phyloP scores from a whole-genome alignment of 2,888 invertebrate genomes.

The Meta bourneti region DNA sequence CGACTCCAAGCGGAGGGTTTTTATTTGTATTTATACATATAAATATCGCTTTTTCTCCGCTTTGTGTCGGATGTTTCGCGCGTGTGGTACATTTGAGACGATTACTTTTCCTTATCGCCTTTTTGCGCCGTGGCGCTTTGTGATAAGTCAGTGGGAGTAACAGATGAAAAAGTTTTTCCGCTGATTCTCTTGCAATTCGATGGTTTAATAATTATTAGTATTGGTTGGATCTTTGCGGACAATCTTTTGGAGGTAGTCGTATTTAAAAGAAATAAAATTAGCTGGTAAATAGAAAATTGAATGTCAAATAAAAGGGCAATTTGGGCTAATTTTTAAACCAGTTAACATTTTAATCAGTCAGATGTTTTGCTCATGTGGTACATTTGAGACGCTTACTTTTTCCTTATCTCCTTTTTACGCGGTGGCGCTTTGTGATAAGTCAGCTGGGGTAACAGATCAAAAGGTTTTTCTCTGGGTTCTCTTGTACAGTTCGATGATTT shows the following conservation, averaged over 20 bases:
- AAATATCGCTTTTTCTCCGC: constrained; percentile 42
- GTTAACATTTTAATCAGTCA: neutral
- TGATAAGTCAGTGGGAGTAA: constrained; percentile 25
- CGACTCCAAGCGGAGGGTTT: constrained; percentile 32
- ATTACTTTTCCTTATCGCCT: constrained; percentile 33
- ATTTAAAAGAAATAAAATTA: no score
- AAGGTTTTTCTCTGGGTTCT: neutral
- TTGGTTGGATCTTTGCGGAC: no score
- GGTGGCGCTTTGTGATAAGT: constrained; percentile 22
- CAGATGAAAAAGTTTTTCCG: neutral
- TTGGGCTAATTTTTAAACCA: no score
- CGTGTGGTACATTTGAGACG: constrained; percentile 25
- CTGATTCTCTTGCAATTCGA: no score
- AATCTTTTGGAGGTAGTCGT: no score
- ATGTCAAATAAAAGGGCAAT: no score
- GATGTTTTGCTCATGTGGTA: constrained; percentile 7
- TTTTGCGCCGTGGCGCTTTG: constrained; percentile 14
- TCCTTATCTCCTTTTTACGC: constrained; percentile 26
- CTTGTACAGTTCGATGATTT: no score
- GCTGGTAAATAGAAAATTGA: no score
- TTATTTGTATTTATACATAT: constrained; percentile 58
- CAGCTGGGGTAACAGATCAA: constrained; percentile 4
- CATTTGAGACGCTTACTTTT: constrained; percentile 29
- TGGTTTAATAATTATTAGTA: no score
- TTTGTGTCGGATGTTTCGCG: constrained; percentile 9